Base-by-base conservation (phyloP, 2,888 invertebrate genomes). In the Rutpela maculata region DNA sequence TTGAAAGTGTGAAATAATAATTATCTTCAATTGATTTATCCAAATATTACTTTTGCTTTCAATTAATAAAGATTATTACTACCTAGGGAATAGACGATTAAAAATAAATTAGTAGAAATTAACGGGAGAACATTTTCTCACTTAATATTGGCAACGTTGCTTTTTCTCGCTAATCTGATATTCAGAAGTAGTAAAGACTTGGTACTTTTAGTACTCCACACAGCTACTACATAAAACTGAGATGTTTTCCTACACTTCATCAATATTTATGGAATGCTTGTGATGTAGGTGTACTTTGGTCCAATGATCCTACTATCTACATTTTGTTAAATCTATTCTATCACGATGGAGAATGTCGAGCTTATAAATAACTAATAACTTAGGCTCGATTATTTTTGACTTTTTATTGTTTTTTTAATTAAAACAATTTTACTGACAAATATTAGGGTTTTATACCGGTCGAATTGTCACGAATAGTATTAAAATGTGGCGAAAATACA, bases 261-360 rank as follows among this genome's bases (percentile, higher is more conserved):
- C 78, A 78, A 78, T 78, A 78, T 78, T 78, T 78, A 78, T 78
- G 63, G 62, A 50, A 66, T 57, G 75, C 50, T 68, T 26, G 38
- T 38, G 35, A 70, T 57, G 38, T 57, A 59, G 50, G 56, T 57
- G 65, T 66, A 67, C 72, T 50, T 55, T 62, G 77, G 69, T 69
- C 57, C 77, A 74, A 73, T 74, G 77, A 74, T 65, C 77, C 57
- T 74, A 74, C 60, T 63, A 6, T 15, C 50, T 50, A 50, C 31
- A 35, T 0, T 35, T 35, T 9, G 31, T 35, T 35, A 35, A 35
- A 35, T 35, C 31, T 35, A 6, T 35, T 35, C 9, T 7, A 35
- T 6, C 31, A 35, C 6, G 31, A 9, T 9, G 7, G 31, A 35
- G 7, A 35, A 7, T 7, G 1, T 9, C 7, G 31, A 9, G 31